These are phyloP conservation scores for Metridium senile DNA, from an alignment of 92 coral and sea anemone species.

Conservation along the genomic window DNA sequence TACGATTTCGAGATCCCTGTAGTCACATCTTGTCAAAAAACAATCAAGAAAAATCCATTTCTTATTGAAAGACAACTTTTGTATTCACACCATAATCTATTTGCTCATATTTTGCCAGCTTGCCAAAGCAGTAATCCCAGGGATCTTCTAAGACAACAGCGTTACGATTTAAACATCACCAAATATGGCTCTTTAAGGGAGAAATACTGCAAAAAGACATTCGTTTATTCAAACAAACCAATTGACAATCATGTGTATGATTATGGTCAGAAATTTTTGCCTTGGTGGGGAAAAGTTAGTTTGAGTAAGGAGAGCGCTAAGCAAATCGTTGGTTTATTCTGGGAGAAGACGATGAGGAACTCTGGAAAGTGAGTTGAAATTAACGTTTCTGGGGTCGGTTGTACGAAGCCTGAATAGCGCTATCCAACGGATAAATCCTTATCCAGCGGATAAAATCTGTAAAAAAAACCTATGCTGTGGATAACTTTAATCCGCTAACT, in stretches of 20 bases:
- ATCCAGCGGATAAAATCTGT: too few relatives aligned
- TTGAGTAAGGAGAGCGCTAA: constrained; percentile 27
- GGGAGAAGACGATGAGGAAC: constrained; percentile 24
- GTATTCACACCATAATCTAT: constrained; percentile 12
- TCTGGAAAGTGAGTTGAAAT: constrained; percentile 22
- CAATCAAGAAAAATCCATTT: constrained; percentile 12
- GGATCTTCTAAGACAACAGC: background rate
- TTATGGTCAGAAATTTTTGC: background rate
- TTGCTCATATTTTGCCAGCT: constrained; percentile 12
- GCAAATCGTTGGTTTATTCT: constrained; percentile 20
- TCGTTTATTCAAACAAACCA: background rate
- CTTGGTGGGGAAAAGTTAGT: background rate
- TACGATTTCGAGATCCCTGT: constrained; percentile 20
- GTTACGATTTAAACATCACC: background rate
- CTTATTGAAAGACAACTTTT: constrained; percentile 1
- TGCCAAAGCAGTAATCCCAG: background rate
- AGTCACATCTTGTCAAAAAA: constrained; percentile 13
- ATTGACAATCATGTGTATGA: background rate
- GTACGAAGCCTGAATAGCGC: too few relatives aligned
- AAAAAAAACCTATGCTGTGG: too few relatives aligned
- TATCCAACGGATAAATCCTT: too few relatives aligned
- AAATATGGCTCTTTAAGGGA: background rate
- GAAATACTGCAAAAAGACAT: background rate
- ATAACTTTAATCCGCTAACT: too few relatives aligned
- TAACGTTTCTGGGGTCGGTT: too few relatives aligned